A percentile compares a stretch with the other conserved stretches of the same genome.
Evolutionary conservation across 1,140 invertebrate genomes (phyloP).

Genomic region (Papilio helenus): DNA sequence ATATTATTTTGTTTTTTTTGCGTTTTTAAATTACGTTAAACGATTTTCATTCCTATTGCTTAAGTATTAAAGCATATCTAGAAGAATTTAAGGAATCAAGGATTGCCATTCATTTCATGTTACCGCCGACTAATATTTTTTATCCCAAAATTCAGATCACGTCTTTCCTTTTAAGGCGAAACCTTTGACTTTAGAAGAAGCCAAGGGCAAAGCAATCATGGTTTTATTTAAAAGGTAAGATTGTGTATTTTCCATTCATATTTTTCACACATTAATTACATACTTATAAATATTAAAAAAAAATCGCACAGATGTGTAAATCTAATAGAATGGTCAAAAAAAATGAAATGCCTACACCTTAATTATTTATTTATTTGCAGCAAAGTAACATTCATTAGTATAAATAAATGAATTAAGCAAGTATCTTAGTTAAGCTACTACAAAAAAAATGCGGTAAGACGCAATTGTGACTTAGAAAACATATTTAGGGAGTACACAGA

Average conservation of each 20-base stretch:
- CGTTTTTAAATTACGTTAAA: conserved; percentile 22
- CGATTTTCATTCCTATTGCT: neutral
- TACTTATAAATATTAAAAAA: too few species aligned
- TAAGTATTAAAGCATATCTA: neutral
- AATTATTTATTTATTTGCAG: too few species aligned
- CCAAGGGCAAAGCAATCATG: conserved; percentile 20
- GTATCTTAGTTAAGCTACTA: too few species aligned
- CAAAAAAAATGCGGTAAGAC: neutral
- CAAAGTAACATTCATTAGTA: too few species aligned
- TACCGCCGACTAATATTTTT: conserved; percentile 34
- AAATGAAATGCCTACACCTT: too few species aligned
- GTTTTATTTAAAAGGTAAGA: neutral
- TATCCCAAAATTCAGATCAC: conserved; percentile 26
- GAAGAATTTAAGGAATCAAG: conserved; percentile 21
- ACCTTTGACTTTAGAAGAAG: conserved; percentile 24
- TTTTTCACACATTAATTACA: neutral
- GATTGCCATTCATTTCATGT: conserved; percentile 35
- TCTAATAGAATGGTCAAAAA: too few species aligned
- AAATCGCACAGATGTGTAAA: too few species aligned
- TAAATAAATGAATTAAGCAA: too few species aligned
- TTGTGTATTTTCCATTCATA: neutral
- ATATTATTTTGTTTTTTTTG: conserved; percentile 49
- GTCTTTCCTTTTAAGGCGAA: conserved; percentile 29
- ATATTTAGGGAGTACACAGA: neutral
- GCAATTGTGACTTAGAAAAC: neutral